Evolutionary conservation across 2,888 invertebrate species (phyloP).

Genomic region (Eulithis prunata): DNA sequence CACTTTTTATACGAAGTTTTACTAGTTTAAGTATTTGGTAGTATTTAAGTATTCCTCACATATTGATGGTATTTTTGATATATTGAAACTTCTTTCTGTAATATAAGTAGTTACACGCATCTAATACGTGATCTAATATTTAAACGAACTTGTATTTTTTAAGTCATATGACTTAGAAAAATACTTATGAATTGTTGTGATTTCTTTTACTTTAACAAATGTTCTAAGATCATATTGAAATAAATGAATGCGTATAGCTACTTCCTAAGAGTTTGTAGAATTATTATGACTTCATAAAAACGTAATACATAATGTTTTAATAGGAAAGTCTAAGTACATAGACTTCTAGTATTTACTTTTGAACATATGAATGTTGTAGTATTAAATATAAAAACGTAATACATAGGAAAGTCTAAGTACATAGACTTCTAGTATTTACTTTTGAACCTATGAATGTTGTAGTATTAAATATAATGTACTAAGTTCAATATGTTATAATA

Average conservation of each 20-base stretch:
- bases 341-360: no score
- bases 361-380: no score
- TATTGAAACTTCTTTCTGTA: conserved; percentile 1
- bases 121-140: background rate
- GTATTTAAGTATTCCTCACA: conserved; percentile 21
- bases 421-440: no score
- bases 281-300: no score
- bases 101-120: conserved; percentile 13
- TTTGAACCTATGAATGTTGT: no score
- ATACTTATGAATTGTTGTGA: background rate
- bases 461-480: no score
- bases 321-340: no score
- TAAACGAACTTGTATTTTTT: background rate
- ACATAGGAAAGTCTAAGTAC: no score
- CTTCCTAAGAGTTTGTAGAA: background rate
- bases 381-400: no score
- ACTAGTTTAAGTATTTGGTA: conserved; percentile 1
- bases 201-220: background rate
- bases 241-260: background rate
- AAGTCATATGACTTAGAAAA: no score
- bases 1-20: background rate
- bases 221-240: background rate
- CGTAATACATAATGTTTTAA: no score
- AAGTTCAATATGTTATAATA: no score
- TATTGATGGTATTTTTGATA: conserved; percentile 14